Percentiles rank a stretch among this genome's conserved stretches.
Evolutionary conservation across 2,797 vertebrate genomes (phyloP).

Genomic region (Pitangus sulphuratus): DNA sequence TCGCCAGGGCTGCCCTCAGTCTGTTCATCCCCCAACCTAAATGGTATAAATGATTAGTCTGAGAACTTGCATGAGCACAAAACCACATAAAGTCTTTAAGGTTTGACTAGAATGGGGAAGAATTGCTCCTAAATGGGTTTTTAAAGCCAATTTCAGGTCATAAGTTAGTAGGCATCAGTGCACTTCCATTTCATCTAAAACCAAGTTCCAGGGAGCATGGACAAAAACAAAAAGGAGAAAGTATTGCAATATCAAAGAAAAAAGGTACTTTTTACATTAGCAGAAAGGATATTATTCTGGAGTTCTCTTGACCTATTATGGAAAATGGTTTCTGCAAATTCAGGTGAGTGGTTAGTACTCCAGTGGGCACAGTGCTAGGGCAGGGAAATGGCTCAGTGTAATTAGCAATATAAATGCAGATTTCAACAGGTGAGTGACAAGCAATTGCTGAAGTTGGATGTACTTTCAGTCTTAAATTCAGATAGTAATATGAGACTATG

Average conservation of each 20-base stretch:
- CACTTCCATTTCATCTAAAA: background rate
- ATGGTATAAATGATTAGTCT: background rate
- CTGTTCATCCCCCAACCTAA: background rate
- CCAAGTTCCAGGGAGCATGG: background rate
- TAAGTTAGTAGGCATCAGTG: background rate
- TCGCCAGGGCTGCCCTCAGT: background rate
- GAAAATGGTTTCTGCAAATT: conserved; percentile 17
- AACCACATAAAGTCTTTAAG: background rate
- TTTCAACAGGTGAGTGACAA: conserved; percentile 57
- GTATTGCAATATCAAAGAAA: background rate
- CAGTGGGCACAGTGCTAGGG: background rate
- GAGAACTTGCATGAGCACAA: background rate
- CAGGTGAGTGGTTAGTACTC: background rate
- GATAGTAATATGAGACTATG: background rate
- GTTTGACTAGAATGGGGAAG: background rate
- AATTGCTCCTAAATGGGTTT: background rate
- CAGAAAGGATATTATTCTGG: background rate
- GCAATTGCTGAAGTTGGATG: background rate
- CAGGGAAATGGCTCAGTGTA: conserved; percentile 8
- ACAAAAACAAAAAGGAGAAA: background rate
- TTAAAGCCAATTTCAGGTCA: background rate
- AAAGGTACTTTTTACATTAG: background rate
- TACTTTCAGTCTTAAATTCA: conserved; percentile 37
- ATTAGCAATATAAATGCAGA: conserved; percentile 65
- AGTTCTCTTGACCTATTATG: background rate